Percentiles rank a stretch among this genome's conserved stretches.
Evolutionary conservation across 2,113 vertebrate genomes (phyloP).

Genomic region (Chauna torquata): DNA sequence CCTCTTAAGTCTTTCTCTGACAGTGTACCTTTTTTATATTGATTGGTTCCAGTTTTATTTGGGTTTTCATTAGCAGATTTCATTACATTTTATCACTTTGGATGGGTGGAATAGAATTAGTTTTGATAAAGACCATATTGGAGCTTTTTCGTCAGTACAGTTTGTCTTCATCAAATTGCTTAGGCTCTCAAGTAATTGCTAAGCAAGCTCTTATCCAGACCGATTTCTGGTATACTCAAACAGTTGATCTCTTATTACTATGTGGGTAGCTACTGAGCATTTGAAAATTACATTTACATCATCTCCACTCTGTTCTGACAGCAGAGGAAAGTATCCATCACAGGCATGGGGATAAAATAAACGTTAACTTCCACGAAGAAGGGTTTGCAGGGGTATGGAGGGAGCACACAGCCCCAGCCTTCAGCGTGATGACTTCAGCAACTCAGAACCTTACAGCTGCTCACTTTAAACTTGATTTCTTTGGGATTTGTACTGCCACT

Average conservation of each 20-base stretch:
- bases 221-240: background rate
- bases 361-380: background rate
- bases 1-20: background rate
- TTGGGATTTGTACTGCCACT: background rate
- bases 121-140: background rate
- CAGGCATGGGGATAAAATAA: background rate
- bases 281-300: background rate
- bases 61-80: background rate
- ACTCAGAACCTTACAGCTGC: background rate
- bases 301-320: background rate
- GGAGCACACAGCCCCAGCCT: background rate
- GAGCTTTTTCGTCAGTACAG: fast-evolving
- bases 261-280: background rate
- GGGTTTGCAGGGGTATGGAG: background rate
- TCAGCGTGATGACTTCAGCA: background rate
- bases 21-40: background rate
- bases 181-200: background rate
- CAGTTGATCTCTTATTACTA: background rate
- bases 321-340: background rate
- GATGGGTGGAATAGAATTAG: background rate
- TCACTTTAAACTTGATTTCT: background rate
- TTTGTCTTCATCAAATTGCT: background rate
- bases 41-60: background rate
- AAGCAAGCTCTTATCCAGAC: background rate
- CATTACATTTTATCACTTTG: background rate